phyloP scores from a whole-genome alignment of 2,888 invertebrate genomes.

The Coleophora flavipennella region DNA sequence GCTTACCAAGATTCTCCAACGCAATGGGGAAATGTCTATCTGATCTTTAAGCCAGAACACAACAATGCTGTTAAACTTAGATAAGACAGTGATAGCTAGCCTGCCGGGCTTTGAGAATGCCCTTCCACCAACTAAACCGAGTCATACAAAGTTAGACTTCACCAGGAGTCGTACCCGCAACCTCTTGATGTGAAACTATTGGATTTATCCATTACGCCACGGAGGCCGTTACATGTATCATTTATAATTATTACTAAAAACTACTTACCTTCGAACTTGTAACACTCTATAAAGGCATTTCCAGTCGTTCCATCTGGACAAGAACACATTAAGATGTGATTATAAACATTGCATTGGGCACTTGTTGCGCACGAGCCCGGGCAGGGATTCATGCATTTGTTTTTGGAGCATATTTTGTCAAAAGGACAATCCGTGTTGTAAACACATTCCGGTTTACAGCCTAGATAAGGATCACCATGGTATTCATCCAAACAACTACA shows the following conservation, averaged over 20 bases:
- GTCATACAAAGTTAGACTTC: no score
- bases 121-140: no score
- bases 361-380: conserved; percentile 77
- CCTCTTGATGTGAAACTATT: no score
- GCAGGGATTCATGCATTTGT: conserved; percentile 84
- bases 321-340: conserved; percentile 78
- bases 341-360: conserved; percentile 74
- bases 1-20: no score
- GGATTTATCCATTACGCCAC: no score
- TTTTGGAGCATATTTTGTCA: conserved; percentile 79
- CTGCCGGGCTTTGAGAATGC: no score
- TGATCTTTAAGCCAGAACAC: no score
- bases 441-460: conserved; percentile 85
- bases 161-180: no score
- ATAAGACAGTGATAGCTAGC: no score
- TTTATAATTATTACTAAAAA: not conserved
- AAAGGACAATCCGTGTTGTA: conserved; percentile 80
- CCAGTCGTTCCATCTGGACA: conserved; percentile 78
- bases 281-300: conserved; percentile 80
- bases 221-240: no score
- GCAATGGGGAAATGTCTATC: no score
- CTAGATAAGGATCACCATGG: conserved; percentile 80
- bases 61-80: no score
- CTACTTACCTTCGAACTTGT: conserved; percentile 65
- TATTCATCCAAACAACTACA: conserved; percentile 82